phyloP scores from a whole-genome alignment of 2,888 invertebrate species.

The Cenopis cana region DNA sequence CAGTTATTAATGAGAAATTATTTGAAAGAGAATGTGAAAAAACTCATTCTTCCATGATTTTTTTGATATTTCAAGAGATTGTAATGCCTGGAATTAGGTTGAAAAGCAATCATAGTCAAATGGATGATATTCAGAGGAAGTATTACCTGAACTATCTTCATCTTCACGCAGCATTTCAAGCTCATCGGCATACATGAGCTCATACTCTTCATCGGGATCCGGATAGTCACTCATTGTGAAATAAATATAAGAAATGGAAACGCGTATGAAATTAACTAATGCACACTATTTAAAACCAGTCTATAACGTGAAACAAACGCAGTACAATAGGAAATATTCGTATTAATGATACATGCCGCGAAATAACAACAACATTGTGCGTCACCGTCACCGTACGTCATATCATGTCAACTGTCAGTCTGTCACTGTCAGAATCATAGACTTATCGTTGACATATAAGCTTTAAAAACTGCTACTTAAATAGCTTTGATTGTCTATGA shows the following conservation, averaged over 20 bases:
- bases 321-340: slow-evolving; percentile 9
- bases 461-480: background rate
- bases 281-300: background rate
- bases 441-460: background rate
- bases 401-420: slow-evolving; percentile 1
- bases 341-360: slow-evolving; percentile 29
- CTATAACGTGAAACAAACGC: background rate
- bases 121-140: slow-evolving; percentile 7
- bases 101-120: background rate
- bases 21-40: background rate
- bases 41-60: background rate
- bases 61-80: background rate
- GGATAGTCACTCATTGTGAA: slow-evolving; percentile 82
- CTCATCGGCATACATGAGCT: slow-evolving; percentile 89
- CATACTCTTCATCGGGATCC: slow-evolving; percentile 87
- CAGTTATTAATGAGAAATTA: no score
- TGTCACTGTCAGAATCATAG: slow-evolving; percentile 15
- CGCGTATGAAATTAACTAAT: background rate
- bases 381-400: no score
- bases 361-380: slow-evolving; percentile 17
- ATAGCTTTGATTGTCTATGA: background rate
- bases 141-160: slow-evolving; percentile 66
- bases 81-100: background rate
- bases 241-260: background rate
- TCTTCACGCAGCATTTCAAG: slow-evolving; percentile 86